These are phyloP conservation scores for Enteromius unitaeniatus DNA, from an alignment of 2,797 vertebrate genomes.

Conservation along the genomic window DNA sequence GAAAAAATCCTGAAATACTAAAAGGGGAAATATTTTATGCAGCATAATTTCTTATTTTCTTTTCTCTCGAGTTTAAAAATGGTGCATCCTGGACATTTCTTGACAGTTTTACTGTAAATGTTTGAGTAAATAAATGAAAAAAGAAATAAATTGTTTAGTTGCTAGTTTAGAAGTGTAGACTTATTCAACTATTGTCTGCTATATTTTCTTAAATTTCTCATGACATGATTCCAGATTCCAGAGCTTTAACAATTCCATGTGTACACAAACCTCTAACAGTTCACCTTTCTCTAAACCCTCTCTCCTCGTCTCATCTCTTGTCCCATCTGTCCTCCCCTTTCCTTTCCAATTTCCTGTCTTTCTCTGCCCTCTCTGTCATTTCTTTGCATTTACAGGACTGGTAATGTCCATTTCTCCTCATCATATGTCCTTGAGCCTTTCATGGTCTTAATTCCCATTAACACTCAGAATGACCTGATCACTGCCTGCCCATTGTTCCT, in stretches of 20 bases:
- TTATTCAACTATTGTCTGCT: not conserved
- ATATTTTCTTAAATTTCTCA: conserved; percentile 1
- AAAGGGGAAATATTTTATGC: not conserved
- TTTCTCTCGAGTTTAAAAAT: not conserved
- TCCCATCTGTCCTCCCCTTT: conserved; percentile 1
- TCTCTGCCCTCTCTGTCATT: conserved; percentile 11
- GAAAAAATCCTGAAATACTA: not conserved
- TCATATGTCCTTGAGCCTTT: conserved; percentile 40
- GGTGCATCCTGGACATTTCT: not conserved
- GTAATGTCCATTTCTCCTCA: conserved; percentile 37
- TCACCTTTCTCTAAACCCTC: not conserved
- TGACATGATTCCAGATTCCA: not conserved
- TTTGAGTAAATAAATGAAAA: not conserved
- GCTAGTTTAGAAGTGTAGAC: not conserved
- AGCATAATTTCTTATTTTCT: not conserved
- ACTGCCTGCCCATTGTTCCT: conserved; percentile 23
- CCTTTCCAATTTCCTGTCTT: conserved; percentile 17
- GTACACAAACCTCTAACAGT: not conserved
- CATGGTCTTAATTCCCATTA: conserved; percentile 39
- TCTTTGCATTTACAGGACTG: conserved; percentile 45
- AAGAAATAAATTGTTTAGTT: not conserved
- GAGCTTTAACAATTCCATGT: not conserved
- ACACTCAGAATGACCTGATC: conserved; percentile 41
- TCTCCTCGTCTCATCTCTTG: conserved; percentile 16
- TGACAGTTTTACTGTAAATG: not conserved